phyloP scores from a whole-genome alignment of 2,797 vertebrate species.

The Myiotriccus ornatus region DNA sequence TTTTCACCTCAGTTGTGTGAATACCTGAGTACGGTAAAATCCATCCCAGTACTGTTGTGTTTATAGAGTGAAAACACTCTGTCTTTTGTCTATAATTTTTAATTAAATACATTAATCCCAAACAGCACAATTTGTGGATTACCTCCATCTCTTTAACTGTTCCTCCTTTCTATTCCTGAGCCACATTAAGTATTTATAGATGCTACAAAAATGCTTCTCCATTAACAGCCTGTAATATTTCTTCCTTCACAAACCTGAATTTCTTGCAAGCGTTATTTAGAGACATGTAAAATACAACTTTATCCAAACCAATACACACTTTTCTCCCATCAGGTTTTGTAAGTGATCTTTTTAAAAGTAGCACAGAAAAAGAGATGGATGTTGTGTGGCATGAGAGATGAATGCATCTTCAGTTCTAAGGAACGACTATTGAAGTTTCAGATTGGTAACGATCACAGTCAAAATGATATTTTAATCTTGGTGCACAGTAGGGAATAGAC shows the following conservation, averaged over 20 bases:
- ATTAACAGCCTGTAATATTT: neutral
- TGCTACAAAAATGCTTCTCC: neutral
- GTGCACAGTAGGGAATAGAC: slow-evolving; percentile 69
- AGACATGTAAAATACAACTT: slow-evolving; percentile 17
- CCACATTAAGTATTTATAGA: neutral
- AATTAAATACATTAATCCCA: neutral
- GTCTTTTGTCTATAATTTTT: neutral
- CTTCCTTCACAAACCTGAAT: neutral
- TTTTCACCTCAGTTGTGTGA: neutral
- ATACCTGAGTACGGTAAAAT: neutral
- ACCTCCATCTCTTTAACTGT: neutral
- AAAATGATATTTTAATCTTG: slow-evolving; percentile 68
- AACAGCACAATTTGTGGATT: neutral
- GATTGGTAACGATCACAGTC: slow-evolving; percentile 55
- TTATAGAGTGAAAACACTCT: neutral
- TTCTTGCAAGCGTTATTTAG: slow-evolving; percentile 3
- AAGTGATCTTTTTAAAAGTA: slow-evolving; percentile 48
- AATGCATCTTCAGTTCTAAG: slow-evolving; percentile 57
- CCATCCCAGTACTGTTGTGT: neutral
- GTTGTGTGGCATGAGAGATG: slow-evolving; percentile 31
- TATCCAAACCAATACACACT: slow-evolving; percentile 15
- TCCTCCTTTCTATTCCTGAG: neutral
- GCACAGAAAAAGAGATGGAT: slow-evolving; percentile 1
- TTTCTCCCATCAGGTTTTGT: slow-evolving; percentile 1
- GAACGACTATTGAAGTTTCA: slow-evolving; percentile 63